These are phyloP conservation scores for Spheniscus humboldti DNA, from an alignment of 2,797 vertebrate genomes.

Conservation along the genomic window DNA sequence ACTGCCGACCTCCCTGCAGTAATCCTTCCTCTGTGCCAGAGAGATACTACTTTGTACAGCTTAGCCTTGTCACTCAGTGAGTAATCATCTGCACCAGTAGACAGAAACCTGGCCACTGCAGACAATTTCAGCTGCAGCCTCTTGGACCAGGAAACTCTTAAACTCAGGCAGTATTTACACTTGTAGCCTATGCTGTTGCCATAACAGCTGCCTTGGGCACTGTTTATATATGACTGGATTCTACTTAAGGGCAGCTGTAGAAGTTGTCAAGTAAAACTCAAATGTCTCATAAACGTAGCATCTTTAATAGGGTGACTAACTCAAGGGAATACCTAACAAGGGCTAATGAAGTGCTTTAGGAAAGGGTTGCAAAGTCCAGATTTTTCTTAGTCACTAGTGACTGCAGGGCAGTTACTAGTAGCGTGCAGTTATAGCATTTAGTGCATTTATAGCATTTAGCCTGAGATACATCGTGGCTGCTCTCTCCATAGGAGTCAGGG, in stretches of 20 bases:
- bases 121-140: neutral
- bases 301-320: neutral
- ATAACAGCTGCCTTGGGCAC: neutral
- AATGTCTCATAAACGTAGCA: neutral
- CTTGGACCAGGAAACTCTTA: neutral
- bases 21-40: neutral
- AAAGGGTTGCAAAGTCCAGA: neutral
- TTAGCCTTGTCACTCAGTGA: neutral
- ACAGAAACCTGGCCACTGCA: neutral
- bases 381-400: neutral
- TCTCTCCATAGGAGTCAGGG: neutral
- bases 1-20: neutral
- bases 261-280: neutral
- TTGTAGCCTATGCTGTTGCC: neutral
- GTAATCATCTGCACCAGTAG: neutral
- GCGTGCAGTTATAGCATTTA: neutral
- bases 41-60: neutral
- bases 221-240: neutral
- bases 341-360: neutral
- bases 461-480: rapidly evolving
- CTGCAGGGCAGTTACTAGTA: neutral
- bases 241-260: neutral
- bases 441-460: neutral
- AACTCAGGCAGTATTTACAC: neutral
- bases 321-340: neutral